These are phyloP conservation scores for Tetanocera ferruginea DNA, from an alignment of 2,888 invertebrate species.

Conservation along the genomic window DNA sequence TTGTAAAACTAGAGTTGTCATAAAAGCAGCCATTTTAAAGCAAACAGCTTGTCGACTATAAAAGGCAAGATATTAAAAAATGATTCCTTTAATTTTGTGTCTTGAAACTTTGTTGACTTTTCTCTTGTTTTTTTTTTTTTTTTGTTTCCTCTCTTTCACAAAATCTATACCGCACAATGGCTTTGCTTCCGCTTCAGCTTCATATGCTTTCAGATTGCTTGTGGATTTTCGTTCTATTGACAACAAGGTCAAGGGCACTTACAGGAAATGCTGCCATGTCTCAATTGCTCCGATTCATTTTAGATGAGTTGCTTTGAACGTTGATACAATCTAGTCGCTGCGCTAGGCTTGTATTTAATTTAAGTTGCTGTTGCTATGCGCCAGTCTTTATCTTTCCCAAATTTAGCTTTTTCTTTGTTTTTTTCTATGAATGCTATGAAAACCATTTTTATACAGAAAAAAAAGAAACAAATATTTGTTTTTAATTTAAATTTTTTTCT, in stretches of 20 bases:
- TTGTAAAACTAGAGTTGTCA: too few species aligned
- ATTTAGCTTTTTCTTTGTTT: background rate
- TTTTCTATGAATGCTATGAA: background rate
- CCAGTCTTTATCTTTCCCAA: too few species aligned
- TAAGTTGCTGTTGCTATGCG: too few species aligned
- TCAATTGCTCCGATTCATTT: slow-evolving; percentile 14
- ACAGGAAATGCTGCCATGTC: slow-evolving; percentile 1
- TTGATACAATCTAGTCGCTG: background rate
- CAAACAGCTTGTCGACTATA: too few species aligned
- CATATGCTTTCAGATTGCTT: background rate
- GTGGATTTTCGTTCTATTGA: background rate
- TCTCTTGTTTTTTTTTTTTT: background rate
- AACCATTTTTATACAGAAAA: too few species aligned
- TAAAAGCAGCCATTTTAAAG: too few species aligned
- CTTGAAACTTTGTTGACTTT: background rate
- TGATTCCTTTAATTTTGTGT: background rate
- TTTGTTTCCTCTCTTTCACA: background rate
- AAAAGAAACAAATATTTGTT: background rate
- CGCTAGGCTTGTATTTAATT: too few species aligned
- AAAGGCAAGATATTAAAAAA: background rate
- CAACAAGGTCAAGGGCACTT: slow-evolving; percentile 13
- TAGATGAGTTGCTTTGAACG: background rate
- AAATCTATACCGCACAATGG: background rate
- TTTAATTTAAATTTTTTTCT: slow-evolving; percentile 21
- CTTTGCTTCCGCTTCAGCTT: background rate